Evolutionary conservation across 1,140 invertebrate genomes (phyloP), one percentile per base, ranked within the genome.

Genomic region (Dendroctonus ponderosae): DNA sequence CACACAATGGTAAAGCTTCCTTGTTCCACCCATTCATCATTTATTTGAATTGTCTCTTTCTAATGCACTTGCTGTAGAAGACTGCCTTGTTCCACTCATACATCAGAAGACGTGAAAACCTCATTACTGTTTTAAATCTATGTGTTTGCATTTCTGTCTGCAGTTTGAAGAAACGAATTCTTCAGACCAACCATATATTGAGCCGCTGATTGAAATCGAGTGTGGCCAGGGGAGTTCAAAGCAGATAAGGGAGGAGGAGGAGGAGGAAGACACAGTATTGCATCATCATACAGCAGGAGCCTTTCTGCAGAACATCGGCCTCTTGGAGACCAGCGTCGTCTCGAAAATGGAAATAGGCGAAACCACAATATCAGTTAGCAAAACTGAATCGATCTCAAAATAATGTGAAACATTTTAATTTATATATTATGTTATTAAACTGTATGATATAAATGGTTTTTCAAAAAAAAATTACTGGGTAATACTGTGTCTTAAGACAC

Each of bases 121-220:
- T 14, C 38, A 38, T 38, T 54, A 54, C 0, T 26, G 15, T 54
- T 0, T 54, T 11, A 15, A 38, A 26, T 14, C 11, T 6, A 6
- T 42, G 39, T 8, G 5, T 52, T 52, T n/a, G 11, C 14, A 53
- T 49, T 59, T 26, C 26, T 26, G 26, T 42, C 41, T 59, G 15
- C 12, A 61, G 53, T 52, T 58, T 54, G 57, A 50, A 54, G 59
- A 39, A 46, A 38, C 50, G 53, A 40, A 42, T 15, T 49, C 48
- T 37, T 57, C 52, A 3, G 42, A 53, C 26, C 67, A 72, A 7
- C 59, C 67, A 4, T 49, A 59, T 26, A 72, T 76, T 59, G 75
- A 76, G 61, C 75, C 75, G 26, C 66, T 74, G 15, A 69, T 76
- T 8, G 74, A 76, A 63, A 76, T 76, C 44, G 72, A 73, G 61